Evolutionary conservation across 2,113 vertebrate species (phyloP).

Genomic region (Heteronetta atricapilla): DNA sequence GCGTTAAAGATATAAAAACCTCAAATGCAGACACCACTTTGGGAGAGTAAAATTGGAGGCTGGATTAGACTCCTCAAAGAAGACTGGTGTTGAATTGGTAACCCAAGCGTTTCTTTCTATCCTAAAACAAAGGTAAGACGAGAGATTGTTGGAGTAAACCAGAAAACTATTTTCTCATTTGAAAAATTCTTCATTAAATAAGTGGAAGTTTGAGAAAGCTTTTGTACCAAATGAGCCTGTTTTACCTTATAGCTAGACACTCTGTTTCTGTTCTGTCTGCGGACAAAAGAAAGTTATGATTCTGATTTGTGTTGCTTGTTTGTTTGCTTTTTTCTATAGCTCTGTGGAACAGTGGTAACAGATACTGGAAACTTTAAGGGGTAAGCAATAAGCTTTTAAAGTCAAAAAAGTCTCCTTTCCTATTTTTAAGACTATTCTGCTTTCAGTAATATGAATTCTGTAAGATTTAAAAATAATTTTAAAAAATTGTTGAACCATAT

Average conservation of each 20-base stretch:
- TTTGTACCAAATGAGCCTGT: background rate
- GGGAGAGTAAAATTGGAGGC: background rate
- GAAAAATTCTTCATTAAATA: background rate
- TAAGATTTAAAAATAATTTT: background rate
- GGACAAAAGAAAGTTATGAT: background rate
- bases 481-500: background rate
- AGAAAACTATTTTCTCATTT: background rate
- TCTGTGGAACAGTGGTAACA: slow-evolving; percentile 79
- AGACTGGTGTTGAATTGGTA: background rate
- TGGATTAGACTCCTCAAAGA: background rate
- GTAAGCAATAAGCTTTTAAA: slow-evolving; percentile 54
- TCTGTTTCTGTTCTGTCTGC: background rate
- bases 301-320: background rate
- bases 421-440: background rate
- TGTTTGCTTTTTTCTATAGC: slow-evolving; percentile 60
- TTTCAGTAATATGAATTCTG: background rate
- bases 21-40: background rate
- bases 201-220: background rate
- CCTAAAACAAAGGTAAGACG: background rate
- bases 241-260: background rate
- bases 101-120: background rate
- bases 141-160: background rate
- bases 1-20: background rate
- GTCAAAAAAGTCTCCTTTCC: background rate
- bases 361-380: slow-evolving; percentile 58